Evolutionary conservation across 2,113 vertebrate species (phyloP), one percentile per base, ranked within the genome.

Genomic region (Microcebus griseorufus): DNA sequence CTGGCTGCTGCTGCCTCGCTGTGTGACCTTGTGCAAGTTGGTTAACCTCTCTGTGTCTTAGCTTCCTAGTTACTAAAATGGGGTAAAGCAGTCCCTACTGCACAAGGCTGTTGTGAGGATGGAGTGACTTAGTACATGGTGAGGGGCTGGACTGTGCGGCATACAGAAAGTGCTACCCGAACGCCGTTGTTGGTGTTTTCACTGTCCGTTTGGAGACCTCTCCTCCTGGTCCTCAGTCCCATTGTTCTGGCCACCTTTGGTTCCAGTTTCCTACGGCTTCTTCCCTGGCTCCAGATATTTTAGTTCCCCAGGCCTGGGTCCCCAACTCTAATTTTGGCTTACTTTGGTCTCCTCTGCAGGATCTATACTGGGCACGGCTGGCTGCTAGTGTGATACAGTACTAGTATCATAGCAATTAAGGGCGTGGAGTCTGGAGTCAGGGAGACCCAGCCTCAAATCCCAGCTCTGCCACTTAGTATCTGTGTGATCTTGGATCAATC

Each of bases 111-210:
- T 23, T 25, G 55, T 10, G 65, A 92, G 60, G 79, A 90, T 20
- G 22, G 12, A 45, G 9, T 53, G 67, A 69, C 20, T n/a, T 45
- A 88, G 51, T 16, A 13, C 22, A 0, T 18, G 3, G 37, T 45
- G 51, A 48, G 34, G 48, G 29, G 22, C 16, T 12, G 67, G 18
- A 29, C 27, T 3, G 37, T 48, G 3, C 0, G 2, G 27, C 3
- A 3, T 2, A 22, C 4, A 37, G 58, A 32, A 39, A 4, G 29
- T 1, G 2, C 62, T 25, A 18, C 5, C 1, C 3, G 16, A 69
- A 62, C 0, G 0, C 14, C 14, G 0, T 0, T 1, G 16, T 55
- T 27, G 51, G 20, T 80, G n/a, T 32, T 84, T 53, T 53, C 2
- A 11, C 39, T 39, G 12, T 42, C 58, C 17, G 13, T 22, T 1